Conservation (phyloP, 2,888 invertebrate genomes). For the Macaria notata region DNA sequence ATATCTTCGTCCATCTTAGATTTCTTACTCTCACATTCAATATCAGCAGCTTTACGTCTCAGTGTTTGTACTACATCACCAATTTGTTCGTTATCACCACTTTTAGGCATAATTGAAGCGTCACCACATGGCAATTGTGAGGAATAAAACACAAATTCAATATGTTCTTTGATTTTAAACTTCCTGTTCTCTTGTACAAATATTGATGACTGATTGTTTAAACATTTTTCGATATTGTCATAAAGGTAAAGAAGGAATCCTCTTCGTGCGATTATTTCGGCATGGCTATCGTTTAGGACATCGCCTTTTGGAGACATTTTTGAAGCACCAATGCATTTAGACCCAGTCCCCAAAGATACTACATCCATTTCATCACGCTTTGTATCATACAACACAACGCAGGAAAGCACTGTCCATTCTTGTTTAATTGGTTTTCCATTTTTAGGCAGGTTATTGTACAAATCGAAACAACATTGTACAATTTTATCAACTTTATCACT, state of each 20-base stretch:
- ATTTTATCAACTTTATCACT: slow-evolving; percentile 69
- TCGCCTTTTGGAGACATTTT: slow-evolving; percentile 86
- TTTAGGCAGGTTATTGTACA: slow-evolving; percentile 85
- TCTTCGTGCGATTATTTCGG: slow-evolving; percentile 93
- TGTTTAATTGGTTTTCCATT: slow-evolving; percentile 88
- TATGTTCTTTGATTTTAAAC: slow-evolving; percentile 77
- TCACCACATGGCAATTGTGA: slow-evolving; percentile 97
- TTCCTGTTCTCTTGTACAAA: slow-evolving; percentile 49
- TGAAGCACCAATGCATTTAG: slow-evolving; percentile 92
- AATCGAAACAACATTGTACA: slow-evolving; percentile 81
- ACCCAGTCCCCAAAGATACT: slow-evolving; percentile 93
- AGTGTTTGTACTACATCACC: slow-evolving; percentile 51
- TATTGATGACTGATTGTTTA: slow-evolving; percentile 56
- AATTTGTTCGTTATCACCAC: slow-evolving; percentile 47
- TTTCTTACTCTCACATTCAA: slow-evolving; percentile 45
- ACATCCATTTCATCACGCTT: slow-evolving; percentile 72
- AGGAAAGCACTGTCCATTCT: slow-evolving; percentile 94
- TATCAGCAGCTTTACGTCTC: slow-evolving; percentile 47
- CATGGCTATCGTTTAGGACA: slow-evolving; percentile 94
- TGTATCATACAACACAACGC: slow-evolving; percentile 83
- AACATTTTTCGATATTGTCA: slow-evolving; percentile 77
- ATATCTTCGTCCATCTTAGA: slow-evolving; percentile 58
- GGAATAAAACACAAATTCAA: slow-evolving; percentile 91
- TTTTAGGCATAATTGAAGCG: slow-evolving; percentile 91
- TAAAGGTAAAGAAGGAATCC: slow-evolving; percentile 91